Evolutionary conservation across 2,797 vertebrate species (phyloP).

Genomic region (Nyctalus aviator): DNA sequence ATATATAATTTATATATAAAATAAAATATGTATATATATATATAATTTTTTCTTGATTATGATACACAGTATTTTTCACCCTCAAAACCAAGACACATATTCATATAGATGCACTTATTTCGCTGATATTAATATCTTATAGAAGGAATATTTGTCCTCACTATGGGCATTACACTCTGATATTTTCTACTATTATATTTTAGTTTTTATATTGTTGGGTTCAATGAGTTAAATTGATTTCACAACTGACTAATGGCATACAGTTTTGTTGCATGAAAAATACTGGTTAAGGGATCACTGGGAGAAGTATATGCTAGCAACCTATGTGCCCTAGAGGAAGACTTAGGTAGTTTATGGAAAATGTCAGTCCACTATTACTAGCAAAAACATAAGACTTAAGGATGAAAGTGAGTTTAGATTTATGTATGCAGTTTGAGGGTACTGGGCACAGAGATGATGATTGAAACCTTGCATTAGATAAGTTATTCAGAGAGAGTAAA

Average conservation of each 20-base stretch:
- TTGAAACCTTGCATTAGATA: background rate
- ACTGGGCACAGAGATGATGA: background rate
- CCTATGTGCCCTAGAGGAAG: background rate
- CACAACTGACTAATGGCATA: background rate
- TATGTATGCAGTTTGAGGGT: background rate
- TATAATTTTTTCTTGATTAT: background rate
- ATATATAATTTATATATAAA: background rate
- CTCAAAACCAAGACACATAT: background rate
- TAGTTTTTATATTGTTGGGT: background rate
- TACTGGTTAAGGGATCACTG: background rate
- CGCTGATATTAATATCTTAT: background rate
- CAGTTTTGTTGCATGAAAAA: background rate
- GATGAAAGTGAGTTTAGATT: background rate
- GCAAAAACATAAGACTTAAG: background rate
- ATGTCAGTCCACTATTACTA: background rate
- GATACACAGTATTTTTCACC: background rate
- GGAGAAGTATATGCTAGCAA: background rate
- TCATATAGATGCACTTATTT: background rate
- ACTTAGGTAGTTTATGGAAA: background rate
- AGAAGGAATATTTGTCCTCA: background rate
- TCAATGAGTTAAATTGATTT: background rate
- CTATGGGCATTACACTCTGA: background rate
- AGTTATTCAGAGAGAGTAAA: background rate
- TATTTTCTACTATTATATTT: conserved; percentile 5
- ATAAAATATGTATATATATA: background rate